A percentile compares a stretch with the other conserved stretches of the same genome.
phyloP scores from a whole-genome alignment of 1,140 invertebrate genomes.

The Neelides sp. region DNA sequence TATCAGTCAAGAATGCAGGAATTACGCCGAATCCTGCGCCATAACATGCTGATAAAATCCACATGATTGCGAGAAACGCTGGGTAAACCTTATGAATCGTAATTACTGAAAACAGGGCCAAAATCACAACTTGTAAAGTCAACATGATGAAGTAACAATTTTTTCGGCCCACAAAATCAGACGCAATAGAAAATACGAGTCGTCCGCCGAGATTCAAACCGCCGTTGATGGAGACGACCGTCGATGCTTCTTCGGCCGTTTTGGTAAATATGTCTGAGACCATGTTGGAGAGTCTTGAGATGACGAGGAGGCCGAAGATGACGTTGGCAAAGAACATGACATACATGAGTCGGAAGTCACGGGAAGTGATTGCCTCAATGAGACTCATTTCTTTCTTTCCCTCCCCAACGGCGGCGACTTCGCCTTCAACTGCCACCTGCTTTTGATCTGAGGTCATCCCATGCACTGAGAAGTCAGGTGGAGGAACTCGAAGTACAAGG shows the following conservation, averaged over 20 bases:
- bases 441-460: not conserved
- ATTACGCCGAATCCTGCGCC: conserved; percentile 25
- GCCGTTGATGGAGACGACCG: conserved; percentile 25
- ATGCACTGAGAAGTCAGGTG: conserved; percentile 9
- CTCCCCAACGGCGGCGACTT: no score
- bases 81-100: conserved; percentile 18
- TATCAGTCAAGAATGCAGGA: conserved; percentile 26
- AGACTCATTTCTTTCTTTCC: conserved; percentile 17
- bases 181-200: conserved; percentile 17
- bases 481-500: conserved; percentile 17
- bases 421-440: no score
- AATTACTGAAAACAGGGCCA: conserved; percentile 18
- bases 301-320: conserved; percentile 23
- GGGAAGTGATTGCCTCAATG: conserved; percentile 17
- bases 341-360: conserved; percentile 19
- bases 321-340: conserved; percentile 20
- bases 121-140: conserved; percentile 18
- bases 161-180: conserved; percentile 25
- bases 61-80: conserved; percentile 21
- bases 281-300: conserved; percentile 24
- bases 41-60: conserved; percentile 21
- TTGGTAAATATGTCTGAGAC: conserved; percentile 20
- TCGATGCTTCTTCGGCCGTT: conserved; percentile 19
- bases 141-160: conserved; percentile 21
- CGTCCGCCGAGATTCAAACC: conserved; percentile 26